Evolutionary conservation across 2,888 invertebrate genomes (phyloP).

Genomic region (Chalcosyrphus nemorum): DNA sequence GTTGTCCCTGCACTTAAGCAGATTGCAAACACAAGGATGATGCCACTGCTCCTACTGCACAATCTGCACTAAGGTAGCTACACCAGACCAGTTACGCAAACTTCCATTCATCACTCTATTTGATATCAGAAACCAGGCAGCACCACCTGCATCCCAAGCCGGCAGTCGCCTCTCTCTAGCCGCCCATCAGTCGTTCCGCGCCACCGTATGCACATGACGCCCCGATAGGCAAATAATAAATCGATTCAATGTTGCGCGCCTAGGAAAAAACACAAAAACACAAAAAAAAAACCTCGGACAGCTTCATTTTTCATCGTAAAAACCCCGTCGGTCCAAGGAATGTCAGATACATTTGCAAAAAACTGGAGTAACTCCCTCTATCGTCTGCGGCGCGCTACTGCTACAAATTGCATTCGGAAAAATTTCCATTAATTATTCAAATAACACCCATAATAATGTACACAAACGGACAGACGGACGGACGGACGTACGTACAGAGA

Average conservation of each 20-base stretch:
- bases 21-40: constrained; percentile 57
- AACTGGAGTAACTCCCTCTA: constrained; percentile 69
- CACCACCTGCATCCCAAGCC: constrained; percentile 70
- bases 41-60: constrained; percentile 14
- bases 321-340: constrained; percentile 39
- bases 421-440: constrained; percentile 73
- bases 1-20: constrained; percentile 71
- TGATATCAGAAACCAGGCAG: constrained; percentile 63
- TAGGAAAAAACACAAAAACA: too few species aligned
- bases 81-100: constrained; percentile 71
- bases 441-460: constrained; percentile 57
- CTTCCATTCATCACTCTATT: constrained; percentile 71
- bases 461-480: constrained; percentile 42
- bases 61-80: background rate
- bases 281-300: constrained; percentile 56
- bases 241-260: constrained; percentile 67
- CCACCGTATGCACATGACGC: constrained; percentile 59
- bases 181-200: too few species aligned
- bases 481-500: too few species aligned
- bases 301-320: constrained; percentile 71
- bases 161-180: too few species aligned
- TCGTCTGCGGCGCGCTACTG: constrained; percentile 52
- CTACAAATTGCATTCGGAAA: constrained; percentile 71
- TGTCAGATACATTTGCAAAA: constrained; percentile 25
- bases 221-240: constrained; percentile 73